phyloP scores from a whole-genome alignment of 2,113 vertebrate species.

The Rhinoderma darwinii region DNA sequence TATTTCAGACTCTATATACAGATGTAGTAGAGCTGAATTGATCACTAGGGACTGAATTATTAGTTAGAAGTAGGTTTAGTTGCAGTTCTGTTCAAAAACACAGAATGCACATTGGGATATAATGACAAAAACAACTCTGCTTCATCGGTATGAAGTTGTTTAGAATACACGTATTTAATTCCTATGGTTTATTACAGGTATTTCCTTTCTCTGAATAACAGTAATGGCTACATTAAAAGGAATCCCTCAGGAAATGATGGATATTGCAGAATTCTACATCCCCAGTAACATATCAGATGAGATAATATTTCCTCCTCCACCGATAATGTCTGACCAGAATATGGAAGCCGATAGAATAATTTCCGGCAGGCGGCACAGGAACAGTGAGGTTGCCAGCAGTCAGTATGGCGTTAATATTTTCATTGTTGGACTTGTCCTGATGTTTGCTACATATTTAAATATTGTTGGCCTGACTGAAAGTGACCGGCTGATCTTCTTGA shows the following conservation, averaged over 20 bases:
- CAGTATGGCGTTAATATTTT: constrained; percentile 81
- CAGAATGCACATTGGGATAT: neutral
- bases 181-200: neutral
- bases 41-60: too few relatives aligned
- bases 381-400: constrained; percentile 76
- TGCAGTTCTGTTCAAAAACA: neutral
- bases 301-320: neutral
- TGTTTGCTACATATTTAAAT: constrained; percentile 72
- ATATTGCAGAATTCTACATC: neutral
- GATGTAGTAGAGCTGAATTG: neutral
- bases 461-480: constrained; percentile 68
- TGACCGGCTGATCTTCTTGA: constrained; percentile 74
- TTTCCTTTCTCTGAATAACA: neutral
- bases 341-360: neutral
- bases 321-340: neutral
- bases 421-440: constrained; percentile 75
- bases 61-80: too few relatives aligned
- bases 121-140: neutral
- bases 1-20: neutral
- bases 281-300: neutral
- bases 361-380: constrained; percentile 64
- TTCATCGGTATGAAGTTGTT: neutral
- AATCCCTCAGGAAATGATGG: neutral
- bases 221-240: neutral
- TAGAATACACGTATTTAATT: neutral